Evolutionary conservation across 2,797 vertebrate species (phyloP).

Genomic region (Sebastolobus altivelis): DNA sequence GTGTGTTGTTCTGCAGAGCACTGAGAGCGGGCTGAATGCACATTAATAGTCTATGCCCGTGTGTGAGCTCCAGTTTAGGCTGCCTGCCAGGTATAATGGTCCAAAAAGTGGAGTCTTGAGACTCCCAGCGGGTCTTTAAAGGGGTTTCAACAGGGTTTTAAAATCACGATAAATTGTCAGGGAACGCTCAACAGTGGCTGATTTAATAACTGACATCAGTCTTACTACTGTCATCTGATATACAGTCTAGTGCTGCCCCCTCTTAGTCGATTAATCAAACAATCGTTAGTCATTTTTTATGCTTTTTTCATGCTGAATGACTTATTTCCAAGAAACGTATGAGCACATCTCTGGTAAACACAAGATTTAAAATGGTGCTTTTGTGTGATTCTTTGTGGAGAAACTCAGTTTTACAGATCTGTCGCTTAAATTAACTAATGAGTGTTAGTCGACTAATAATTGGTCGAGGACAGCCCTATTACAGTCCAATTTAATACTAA

Average conservation of each 20-base stretch:
- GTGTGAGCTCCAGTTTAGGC: constrained; percentile 20
- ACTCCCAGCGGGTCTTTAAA: neutral
- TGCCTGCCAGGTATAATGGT: constrained; percentile 11
- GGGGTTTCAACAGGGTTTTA: neutral
- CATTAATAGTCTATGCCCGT: constrained; percentile 33
- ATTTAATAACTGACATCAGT: neutral
- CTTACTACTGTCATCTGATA: neutral
- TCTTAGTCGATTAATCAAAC: no score
- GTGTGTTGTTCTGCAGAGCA: constrained; percentile 58
- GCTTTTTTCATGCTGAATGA: no score
- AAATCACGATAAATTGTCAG: neutral
- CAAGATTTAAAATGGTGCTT: no score
- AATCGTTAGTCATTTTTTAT: no score
- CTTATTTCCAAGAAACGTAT: no score
- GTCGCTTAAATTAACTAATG: no score
- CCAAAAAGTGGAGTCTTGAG: constrained; percentile 17
- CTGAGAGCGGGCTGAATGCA: constrained; percentile 25
- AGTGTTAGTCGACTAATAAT: no score
- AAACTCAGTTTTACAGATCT: no score
- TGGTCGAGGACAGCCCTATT: no score
- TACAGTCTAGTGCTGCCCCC: no score
- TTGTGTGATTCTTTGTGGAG: no score
- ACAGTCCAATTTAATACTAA: neutral
- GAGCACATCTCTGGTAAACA: no score
- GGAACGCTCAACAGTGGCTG: neutral